Evolutionary conservation across 2,113 vertebrate genomes (phyloP).

Genomic region (Hymenochirus boettgeri): DNA sequence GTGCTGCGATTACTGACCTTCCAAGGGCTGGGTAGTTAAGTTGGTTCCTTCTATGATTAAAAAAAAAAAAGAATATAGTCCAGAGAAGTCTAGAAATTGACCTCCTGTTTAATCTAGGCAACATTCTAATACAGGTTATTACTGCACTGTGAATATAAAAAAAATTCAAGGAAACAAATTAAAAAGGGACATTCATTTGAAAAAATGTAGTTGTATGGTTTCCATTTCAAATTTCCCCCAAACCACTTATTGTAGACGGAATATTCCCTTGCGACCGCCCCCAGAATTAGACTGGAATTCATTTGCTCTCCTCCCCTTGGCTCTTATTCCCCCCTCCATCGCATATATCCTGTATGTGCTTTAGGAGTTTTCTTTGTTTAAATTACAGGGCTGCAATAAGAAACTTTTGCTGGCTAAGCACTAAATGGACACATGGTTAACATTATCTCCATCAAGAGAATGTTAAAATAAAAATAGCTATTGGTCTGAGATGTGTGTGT

Average conservation of each 20-base stretch:
- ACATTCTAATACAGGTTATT: too few species aligned
- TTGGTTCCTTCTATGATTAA: too few species aligned
- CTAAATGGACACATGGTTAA: constrained; percentile 68
- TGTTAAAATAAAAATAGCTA: constrained; percentile 68
- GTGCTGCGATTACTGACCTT: too few species aligned
- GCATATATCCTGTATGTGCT: constrained; percentile 42
- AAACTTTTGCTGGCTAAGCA: constrained; percentile 57
- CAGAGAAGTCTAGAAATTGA: neutral
- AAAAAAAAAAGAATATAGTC: too few species aligned
- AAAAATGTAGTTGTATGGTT: constrained; percentile 18
- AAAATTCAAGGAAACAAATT: too few species aligned
- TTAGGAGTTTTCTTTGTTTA: constrained; percentile 52
- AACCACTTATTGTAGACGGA: constrained; percentile 31
- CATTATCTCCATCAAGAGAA: constrained; percentile 74
- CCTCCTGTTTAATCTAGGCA: neutral
- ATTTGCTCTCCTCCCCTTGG: constrained; percentile 35
- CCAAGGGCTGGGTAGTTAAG: too few species aligned
- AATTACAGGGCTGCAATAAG: constrained; percentile 61
- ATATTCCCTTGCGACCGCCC: constrained; percentile 26
- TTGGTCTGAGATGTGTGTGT: constrained; percentile 70
- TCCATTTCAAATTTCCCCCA: constrained; percentile 21
- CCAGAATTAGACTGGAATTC: constrained; percentile 42
- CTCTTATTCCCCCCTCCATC: constrained; percentile 38
- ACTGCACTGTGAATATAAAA: too few species aligned
- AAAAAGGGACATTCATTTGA: neutral